These are phyloP conservation scores for Chymomyza caudatula DNA, from an alignment of 2,888 invertebrate genomes.

Conservation along the genomic window DNA sequence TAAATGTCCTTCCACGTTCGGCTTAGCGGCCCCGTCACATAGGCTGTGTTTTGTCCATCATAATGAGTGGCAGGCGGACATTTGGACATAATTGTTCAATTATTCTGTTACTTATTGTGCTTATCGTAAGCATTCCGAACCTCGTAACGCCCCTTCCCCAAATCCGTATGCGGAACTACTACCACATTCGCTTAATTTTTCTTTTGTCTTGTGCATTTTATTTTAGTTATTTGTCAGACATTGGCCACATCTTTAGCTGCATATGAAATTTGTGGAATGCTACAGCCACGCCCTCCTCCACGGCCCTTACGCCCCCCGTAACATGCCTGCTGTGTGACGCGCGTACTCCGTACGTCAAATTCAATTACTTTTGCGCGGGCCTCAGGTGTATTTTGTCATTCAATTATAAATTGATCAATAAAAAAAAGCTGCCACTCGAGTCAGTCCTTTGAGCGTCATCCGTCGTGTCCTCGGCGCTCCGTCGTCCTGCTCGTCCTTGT, in stretches of 20 bases:
- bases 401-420: conserved; percentile 74
- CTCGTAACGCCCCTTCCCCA: background rate
- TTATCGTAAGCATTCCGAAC: background rate
- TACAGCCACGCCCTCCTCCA: conserved; percentile 22
- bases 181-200: conserved; percentile 16
- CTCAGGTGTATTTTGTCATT: conserved; percentile 72
- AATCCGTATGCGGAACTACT: background rate
- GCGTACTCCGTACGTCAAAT: conserved; percentile 50
- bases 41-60: conserved; percentile 67
- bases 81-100: conserved; percentile 77
- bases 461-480: background rate
- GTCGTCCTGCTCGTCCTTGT: no score
- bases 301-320: background rate
- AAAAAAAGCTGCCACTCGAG: conserved; percentile 46
- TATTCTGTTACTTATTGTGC: conserved; percentile 67
- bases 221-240: conserved; percentile 35
- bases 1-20: conserved; percentile 70
- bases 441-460: background rate
- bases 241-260: background rate
- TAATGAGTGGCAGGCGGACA: conserved; percentile 75
- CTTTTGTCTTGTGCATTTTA: conserved; percentile 13
- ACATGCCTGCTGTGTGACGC: background rate
- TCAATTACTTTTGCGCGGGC: conserved; percentile 47
- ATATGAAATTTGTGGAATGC: conserved; percentile 11
- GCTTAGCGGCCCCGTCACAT: conserved; percentile 37